Base-by-base conservation (phyloP, 2,888 invertebrate genomes). In the Drosophila siamana region DNA sequence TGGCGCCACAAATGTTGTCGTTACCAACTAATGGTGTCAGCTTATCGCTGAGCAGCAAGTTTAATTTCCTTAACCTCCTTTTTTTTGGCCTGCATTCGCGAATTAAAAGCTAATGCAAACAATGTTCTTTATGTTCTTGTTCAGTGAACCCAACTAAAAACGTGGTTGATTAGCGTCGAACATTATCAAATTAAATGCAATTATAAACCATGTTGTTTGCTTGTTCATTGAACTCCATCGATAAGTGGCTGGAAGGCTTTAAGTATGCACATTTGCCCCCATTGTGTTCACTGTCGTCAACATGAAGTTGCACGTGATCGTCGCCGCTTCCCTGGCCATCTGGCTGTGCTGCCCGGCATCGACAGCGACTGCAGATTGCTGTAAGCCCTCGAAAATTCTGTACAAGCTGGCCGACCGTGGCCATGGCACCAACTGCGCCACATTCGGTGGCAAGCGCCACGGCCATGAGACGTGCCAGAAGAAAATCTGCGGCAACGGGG, bases 381-480 rank as follows among this genome's bases (percentile, higher is more conserved):
- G 82, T 46, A 69, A 51, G n/a, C 59, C 82, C 1, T 26, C 51
- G 6, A 61, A 70, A 28, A 75, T 83, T 26, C 15, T 51, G 0
- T 82, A 22, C 24, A 61, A 78, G 28, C 19, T 82, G 51, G 44
- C 50, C 0, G 11, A 15, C 1, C 63, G 56, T n/a, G 38, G 19
- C 11, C 36, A 15, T 1, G n/a, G 9, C 0, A 22, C 68, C 44
- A 56, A 1, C 8, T 82, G 77, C 7, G 13, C 22, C 8, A 82
- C 59, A 19, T 78, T 46, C 22, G 82, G 82, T 6, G 69, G 51
- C 40, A 78, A 78, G 38, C 54, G 62, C 16, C 61, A 51, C n/a
- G 41, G 9, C 7, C 30, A 60, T 6, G 59, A 60, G 16, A 74
- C 47, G 16, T 75, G 80, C 38, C 19, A 44, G 38, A 69, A 75